phyloP scores from a whole-genome alignment of 2,797 vertebrate genomes.

The Crypturellus tataupa region DNA sequence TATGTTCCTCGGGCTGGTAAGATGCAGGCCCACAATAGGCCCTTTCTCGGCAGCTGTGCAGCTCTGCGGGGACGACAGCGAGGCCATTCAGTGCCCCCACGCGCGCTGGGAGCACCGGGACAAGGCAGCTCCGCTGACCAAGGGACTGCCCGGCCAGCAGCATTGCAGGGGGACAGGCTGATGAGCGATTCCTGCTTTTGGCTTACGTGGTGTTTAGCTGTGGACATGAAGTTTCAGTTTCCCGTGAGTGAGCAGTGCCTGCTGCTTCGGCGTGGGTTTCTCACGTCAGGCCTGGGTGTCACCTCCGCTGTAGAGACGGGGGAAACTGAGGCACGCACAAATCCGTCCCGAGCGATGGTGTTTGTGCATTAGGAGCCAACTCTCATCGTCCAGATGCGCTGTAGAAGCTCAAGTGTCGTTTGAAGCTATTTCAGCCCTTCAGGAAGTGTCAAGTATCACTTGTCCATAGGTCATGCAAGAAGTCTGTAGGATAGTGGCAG shows the following conservation, averaged over 20 bases:
- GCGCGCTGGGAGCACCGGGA: slow-evolving; percentile 48
- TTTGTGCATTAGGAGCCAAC: background rate
- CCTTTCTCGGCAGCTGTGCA: slow-evolving; percentile 46
- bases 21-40: slow-evolving; percentile 33
- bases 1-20: slow-evolving; percentile 60
- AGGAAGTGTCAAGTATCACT: slow-evolving; percentile 37
- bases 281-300: background rate
- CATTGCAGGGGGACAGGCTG: background rate
- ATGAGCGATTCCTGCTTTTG: background rate
- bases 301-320: background rate
- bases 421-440: slow-evolving; percentile 44
- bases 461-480: slow-evolving; percentile 12
- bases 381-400: background rate
- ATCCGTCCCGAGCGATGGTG: background rate
- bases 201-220: background rate
- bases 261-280: background rate
- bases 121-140: background rate
- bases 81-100: slow-evolving; percentile 35
- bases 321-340: background rate
- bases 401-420: slow-evolving; percentile 27
- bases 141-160: slow-evolving; percentile 23
- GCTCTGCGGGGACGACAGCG: slow-evolving; percentile 46
- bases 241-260: background rate
- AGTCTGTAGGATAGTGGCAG: background rate
- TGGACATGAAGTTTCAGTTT: background rate